Base-by-base conservation (phyloP, 92 coral and sea anemone species). In the Epizoanthus fatuus region DNA sequence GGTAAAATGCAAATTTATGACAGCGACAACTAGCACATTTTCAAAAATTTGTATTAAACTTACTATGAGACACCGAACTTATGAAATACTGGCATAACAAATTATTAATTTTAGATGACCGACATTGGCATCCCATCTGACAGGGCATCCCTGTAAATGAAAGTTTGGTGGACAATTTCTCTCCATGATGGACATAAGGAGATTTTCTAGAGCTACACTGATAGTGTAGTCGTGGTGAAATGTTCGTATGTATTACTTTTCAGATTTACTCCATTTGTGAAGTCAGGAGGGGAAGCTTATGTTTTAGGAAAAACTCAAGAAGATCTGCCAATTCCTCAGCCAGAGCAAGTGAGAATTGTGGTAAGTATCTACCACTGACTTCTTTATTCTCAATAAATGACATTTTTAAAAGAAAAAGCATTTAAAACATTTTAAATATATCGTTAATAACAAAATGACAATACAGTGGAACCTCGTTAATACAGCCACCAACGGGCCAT, bases 271-370 rank as follows among this genome's bases (percentile, higher is more conserved):
- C 92, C 90, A 45, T 97, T 97, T 87, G 99, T 97, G 76, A 97
- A 97, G 86, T 97, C 99, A 11, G 99, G 99, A 55, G 99, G 99
- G 16, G 99, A 97, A 80, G 98, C 99, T 2, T 97, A 84, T 76
- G 84, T 97, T 56, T 86, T 97, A n/a, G 99, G 99, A 17, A 84
- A 92, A 15, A 84, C 95, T 72, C 83, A 87, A 3, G 86, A 92
- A 54, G 95, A 93, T 72, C 87, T 84, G 6, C 72, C 92, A 4
- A 87, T 95, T 63, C 91, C 94, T 49, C 88, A 84, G 3, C 72
- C 69, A 25, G 99, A 97, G 69, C 85, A 80, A 70, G 93, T 95
- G 2, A 72, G 80, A 49, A 90, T 97, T 66, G 40, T 80, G 81
- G 92, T 93, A 56, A 75, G 85, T 90, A 72, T 75, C 51, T 56